Conservation (phyloP, 2,888 invertebrate genomes). For the Pharmacophagus antenor region DNA sequence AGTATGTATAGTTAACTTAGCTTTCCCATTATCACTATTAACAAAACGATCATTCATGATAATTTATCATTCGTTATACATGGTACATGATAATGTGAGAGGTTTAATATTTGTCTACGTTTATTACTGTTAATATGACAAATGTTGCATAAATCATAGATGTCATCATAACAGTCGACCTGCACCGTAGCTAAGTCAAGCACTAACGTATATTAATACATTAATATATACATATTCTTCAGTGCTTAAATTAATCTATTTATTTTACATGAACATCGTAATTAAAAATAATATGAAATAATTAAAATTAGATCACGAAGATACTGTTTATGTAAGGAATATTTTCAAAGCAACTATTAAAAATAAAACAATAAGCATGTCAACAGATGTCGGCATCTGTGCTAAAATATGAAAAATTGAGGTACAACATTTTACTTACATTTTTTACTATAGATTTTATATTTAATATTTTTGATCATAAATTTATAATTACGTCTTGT, state of each 20-base stretch:
- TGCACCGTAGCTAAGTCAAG: constrained; percentile 10
- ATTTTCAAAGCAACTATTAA: too few relatives aligned
- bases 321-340: too few relatives aligned
- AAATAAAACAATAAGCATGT: too few relatives aligned
- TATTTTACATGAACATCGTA: too few relatives aligned
- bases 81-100: not conserved
- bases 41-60: not conserved
- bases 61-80: not conserved
- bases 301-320: too few relatives aligned
- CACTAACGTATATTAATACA: not conserved
- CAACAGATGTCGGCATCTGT: too few relatives aligned
- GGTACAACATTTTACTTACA: too few relatives aligned
- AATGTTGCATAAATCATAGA: constrained; percentile 19
- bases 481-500: too few relatives aligned
- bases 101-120: constrained; percentile 6
- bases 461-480: too few relatives aligned
- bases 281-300: too few relatives aligned
- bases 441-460: too few relatives aligned
- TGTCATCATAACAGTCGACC: constrained; percentile 3
- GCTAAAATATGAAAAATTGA: too few relatives aligned
- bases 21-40: not conserved
- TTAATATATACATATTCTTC: not conserved
- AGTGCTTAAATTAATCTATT: not conserved
- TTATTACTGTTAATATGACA: constrained; percentile 19
- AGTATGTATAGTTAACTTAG: not conserved